Evolutionary conservation across 2,888 invertebrate genomes (phyloP).

Genomic region (Rhimphoctona megacephalus): DNA sequence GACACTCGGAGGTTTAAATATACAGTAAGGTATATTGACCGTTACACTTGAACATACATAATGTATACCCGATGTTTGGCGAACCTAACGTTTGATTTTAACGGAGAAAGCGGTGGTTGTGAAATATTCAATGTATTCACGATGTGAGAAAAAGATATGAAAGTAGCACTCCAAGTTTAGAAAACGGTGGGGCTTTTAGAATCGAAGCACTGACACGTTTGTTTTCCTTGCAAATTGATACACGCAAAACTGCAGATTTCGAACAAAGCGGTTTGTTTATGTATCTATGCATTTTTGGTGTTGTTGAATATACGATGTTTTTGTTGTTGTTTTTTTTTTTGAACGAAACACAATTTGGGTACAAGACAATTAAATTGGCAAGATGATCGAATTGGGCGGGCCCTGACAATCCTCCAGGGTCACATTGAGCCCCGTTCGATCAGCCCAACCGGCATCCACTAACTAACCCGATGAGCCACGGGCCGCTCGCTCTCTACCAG

Average conservation of each 20-base stretch:
- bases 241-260: neutral
- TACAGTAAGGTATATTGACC: neutral
- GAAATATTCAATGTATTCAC: slow-evolving; percentile 12
- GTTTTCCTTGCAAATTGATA: slow-evolving; percentile 8
- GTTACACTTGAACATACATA: slow-evolving; percentile 2
- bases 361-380: neutral
- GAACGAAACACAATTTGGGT: slow-evolving; percentile 23
- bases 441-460: slow-evolving; percentile 78
- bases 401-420: slow-evolving; percentile 33
- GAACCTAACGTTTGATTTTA: slow-evolving; percentile 4
- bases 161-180: neutral
- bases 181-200: slow-evolving; percentile 6
- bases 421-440: slow-evolving; percentile 60
- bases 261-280: neutral
- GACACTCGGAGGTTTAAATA: neutral
- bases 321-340: neutral
- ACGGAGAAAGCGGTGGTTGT: neutral
- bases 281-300: neutral
- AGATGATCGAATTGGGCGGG: slow-evolving; percentile 55
- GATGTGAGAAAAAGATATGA: neutral
- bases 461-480: slow-evolving; percentile 77
- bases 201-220: slow-evolving; percentile 15
- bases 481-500: slow-evolving; percentile 74
- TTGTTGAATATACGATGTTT: neutral
- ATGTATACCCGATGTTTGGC: neutral